Base-by-base conservation (phyloP, 2,888 invertebrate genomes). In the Mesopsocus fuscifrons region DNA sequence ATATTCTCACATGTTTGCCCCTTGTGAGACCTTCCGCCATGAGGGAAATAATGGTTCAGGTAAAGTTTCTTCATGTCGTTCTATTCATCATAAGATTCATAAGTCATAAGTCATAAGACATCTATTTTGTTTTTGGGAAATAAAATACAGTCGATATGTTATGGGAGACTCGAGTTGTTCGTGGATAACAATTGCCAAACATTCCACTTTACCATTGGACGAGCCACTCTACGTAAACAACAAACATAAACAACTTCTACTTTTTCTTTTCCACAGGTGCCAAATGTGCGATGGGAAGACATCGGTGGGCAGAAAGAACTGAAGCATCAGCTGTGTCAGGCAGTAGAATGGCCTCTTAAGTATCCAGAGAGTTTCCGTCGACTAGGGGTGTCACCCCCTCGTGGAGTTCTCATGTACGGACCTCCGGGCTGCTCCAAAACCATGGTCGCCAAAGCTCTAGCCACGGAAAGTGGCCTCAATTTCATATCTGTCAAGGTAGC, bases 341-440 rank as follows among this genome's bases (percentile, higher is more conserved):
- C 87, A 1, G 82, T 97, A 0, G 91, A 94, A 57, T 92, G 92
- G 92, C 94, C 97, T 0, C 57, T 94, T 18, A 77, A 77, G 52
- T 75, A 94, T 59, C 76, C 85, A 0, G 83, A 87, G 46, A 77
- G 78, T 47, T 91, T 94, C 54, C 53, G 60, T 34, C 67, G 81
- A 18, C 63, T 94, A 47, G 89, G 89, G 1, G 78, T 94, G 17
- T 70, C 70, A 33, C 85, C 94, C 1, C 91, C 94, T 0, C 73
- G 76, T 46, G 94, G 95, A 0, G 73, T 97, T 1, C 66, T 98
- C 3, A 76, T 98, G 71, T 98, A 84, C 59, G 97, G 97, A 1
- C 97, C 97, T 0, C 97, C 97, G 0, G 97, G 97, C 1, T 97
- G 95, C 59, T 94, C 92, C 0, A 97, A 98, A 66, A 98, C 98